phyloP scores from a whole-genome alignment of 2,888 invertebrate genomes.

The Fragum whitleyi region DNA sequence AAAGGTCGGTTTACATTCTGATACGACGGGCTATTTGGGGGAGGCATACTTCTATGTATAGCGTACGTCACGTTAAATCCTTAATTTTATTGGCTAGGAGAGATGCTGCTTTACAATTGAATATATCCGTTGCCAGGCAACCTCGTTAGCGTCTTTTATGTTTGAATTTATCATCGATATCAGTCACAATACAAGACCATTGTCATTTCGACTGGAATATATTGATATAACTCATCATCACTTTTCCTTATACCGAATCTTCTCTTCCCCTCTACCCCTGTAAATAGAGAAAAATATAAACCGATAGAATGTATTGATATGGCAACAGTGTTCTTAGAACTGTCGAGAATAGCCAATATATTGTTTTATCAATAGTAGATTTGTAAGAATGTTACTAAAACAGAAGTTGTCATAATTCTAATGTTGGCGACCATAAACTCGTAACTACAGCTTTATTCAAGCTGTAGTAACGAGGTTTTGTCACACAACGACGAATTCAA shows the following conservation, averaged over 20 bases:
- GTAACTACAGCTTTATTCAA: too few species aligned
- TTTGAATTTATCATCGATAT: slow-evolving; percentile 15
- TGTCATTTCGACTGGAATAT: background rate
- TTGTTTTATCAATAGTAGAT: too few species aligned
- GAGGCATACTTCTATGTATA: slow-evolving; percentile 55
- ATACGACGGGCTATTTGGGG: slow-evolving; percentile 63
- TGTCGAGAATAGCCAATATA: too few species aligned
- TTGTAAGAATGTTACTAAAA: too few species aligned
- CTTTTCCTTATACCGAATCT: background rate
- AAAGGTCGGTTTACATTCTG: slow-evolving; percentile 57
- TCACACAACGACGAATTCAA: too few species aligned
- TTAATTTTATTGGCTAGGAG: slow-evolving; percentile 52
- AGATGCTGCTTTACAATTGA: slow-evolving; percentile 46
- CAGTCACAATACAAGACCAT: background rate
- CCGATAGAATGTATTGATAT: background rate
- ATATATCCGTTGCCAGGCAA: slow-evolving; percentile 56
- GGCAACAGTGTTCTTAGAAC: background rate
- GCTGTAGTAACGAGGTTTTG: too few species aligned
- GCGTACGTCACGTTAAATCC: slow-evolving; percentile 46
- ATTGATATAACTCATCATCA: background rate
- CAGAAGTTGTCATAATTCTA: too few species aligned
- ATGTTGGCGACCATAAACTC: too few species aligned
- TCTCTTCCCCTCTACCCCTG: slow-evolving; percentile 8
- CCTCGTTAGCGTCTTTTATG: slow-evolving; percentile 25
- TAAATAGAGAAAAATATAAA: slow-evolving; percentile 7